Conservation (phyloP, 2,113 vertebrate genomes). For the Python bivittatus region DNA sequence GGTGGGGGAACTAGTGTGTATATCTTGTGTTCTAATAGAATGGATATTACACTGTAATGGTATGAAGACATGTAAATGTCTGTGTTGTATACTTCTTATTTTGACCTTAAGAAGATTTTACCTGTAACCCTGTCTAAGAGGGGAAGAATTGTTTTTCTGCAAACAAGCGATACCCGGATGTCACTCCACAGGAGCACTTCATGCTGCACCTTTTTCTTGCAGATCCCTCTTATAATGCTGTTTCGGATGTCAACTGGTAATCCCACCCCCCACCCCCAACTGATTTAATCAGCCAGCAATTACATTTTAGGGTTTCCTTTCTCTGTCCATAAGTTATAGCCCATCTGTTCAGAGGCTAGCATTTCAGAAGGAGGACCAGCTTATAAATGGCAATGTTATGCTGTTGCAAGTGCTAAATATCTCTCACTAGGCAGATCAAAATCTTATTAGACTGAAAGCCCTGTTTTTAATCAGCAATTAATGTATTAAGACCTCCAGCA, state of each 20-base stretch:
- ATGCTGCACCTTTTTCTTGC: not conserved
- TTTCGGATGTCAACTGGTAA: not conserved
- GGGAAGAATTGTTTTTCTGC: not conserved
- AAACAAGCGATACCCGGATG: not conserved
- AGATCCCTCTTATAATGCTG: not conserved
- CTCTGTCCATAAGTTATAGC: not conserved
- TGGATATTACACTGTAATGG: not conserved
- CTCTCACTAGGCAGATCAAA: not conserved
- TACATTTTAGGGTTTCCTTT: not conserved
- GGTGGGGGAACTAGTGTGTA: not conserved
- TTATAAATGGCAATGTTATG: not conserved
- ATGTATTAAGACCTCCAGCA: not conserved
- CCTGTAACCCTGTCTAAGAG: not conserved
- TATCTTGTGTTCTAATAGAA: not conserved
- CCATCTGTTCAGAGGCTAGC: not conserved
- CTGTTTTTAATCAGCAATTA: constrained; percentile 8
- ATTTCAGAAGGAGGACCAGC: not conserved
- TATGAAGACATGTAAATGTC: not conserved
- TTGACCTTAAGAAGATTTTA: not conserved
- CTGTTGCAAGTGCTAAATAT: constrained; percentile 6
- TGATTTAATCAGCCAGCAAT: not conserved
- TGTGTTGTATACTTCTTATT: not conserved
- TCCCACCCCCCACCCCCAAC: no score
- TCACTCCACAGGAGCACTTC: not conserved
- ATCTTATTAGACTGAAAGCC: not conserved